A percentile compares a stretch with the other conserved stretches of the same genome.
These are phyloP conservation scores for Bergia puertoricense DNA, from an alignment of 92 coral and sea anemone species.

Conservation along the genomic window DNA sequence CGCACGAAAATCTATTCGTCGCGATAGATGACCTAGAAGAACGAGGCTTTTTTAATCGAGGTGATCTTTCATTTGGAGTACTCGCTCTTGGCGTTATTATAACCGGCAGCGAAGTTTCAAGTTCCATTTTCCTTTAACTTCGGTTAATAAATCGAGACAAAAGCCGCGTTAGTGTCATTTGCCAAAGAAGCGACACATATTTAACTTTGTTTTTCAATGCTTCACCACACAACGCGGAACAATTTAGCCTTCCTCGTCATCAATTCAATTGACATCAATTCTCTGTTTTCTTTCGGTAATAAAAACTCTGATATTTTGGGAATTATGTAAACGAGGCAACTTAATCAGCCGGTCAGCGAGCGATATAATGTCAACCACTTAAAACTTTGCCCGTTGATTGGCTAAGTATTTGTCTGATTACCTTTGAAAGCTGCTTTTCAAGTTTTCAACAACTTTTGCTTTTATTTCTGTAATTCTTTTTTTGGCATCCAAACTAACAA, in stretches of 20 bases:
- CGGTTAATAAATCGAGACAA: slow-evolving; percentile 1
- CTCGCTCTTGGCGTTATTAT: slow-evolving; percentile 67
- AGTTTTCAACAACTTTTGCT: slow-evolving; percentile 2
- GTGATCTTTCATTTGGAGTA: slow-evolving; percentile 62
- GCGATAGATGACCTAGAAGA: slow-evolving; percentile 81
- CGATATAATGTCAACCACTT: slow-evolving; percentile 15
- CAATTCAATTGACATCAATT: slow-evolving; percentile 18
- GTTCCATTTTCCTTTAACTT: slow-evolving; percentile 23
- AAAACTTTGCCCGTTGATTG: slow-evolving; percentile 28
- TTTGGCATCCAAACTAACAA: not conserved
- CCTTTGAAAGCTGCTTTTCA: slow-evolving; percentile 29
- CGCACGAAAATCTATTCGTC: slow-evolving; percentile 82
- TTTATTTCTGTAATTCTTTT: slow-evolving; percentile 10
- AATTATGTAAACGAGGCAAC: slow-evolving; percentile 44
- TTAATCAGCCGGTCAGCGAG: slow-evolving; percentile 40
- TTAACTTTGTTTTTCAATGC: not conserved
- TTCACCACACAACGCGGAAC: slow-evolving; percentile 32
- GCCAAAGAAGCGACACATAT: not conserved
- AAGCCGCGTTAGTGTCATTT: not conserved
- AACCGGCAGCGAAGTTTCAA: slow-evolving; percentile 58
- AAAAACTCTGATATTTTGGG: slow-evolving; percentile 29
- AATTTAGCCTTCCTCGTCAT: slow-evolving; percentile 15
- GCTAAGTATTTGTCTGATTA: slow-evolving; percentile 13
- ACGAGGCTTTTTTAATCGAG: slow-evolving; percentile 72
- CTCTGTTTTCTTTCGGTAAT: slow-evolving; percentile 20